A percentile compares a stretch with the other conserved stretches of the same genome.
Evolutionary conservation across 2,113 vertebrate species (phyloP).

Genomic region (Bos taurus): ARS-UCD2.0 NC_037330.1:24013501-24014000

Average conservation of each 20-base stretch:
- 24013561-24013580: neutral
- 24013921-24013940: neutral
- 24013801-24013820: neutral
- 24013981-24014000: neutral
- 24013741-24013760: neutral
- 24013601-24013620: neutral
- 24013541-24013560: neutral
- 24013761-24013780: neutral
- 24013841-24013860: neutral
- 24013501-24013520: neutral
- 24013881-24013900: neutral
- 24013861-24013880: neutral
- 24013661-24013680: neutral
- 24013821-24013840: neutral
- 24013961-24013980: neutral
- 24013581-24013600: neutral
- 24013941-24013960: neutral
- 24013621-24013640: neutral
- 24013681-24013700: neutral
- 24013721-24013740: neutral
- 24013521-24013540: neutral
- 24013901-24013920: neutral
- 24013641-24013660: neutral
- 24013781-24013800: neutral
- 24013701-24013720: neutral